phyloP scores from a whole-genome alignment of 2,797 vertebrate species.

The Gymnopithys bicolor region DNA sequence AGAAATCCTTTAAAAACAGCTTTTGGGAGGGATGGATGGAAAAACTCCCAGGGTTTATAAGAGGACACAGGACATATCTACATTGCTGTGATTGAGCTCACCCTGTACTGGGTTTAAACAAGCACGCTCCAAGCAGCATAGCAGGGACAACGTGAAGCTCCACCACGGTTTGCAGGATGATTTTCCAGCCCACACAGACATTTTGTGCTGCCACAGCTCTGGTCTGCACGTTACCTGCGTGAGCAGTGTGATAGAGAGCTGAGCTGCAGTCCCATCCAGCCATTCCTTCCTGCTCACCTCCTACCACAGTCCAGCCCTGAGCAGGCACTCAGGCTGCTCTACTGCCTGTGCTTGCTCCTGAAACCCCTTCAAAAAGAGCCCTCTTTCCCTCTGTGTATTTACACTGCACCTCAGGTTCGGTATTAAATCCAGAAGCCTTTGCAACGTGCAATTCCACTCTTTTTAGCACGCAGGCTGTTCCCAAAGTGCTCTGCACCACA shows the following conservation, averaged over 20 bases:
- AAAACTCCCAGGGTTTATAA: background rate
- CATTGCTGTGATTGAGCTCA: background rate
- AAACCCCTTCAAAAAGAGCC: background rate
- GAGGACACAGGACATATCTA: background rate
- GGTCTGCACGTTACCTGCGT: background rate
- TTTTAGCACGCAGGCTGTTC: slow-evolving; percentile 2
- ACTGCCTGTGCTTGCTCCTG: background rate
- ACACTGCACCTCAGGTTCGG: rapidly evolving
- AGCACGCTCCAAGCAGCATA: background rate
- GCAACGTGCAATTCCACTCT: background rate
- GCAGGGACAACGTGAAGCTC: background rate
- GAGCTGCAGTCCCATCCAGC: background rate
- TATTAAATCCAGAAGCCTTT: background rate
- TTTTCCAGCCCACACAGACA: background rate
- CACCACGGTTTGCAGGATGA: background rate
- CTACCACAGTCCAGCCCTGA: background rate
- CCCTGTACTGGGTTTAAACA: background rate
- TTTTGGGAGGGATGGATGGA: background rate
- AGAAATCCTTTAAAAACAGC: background rate
- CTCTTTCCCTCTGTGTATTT: background rate
- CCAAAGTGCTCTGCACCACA: background rate
- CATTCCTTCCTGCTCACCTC: rapidly evolving
- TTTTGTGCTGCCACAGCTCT: background rate
- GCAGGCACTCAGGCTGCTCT: background rate
- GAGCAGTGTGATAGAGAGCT: background rate